Conservation (phyloP, 2,888 invertebrate genomes). For the Lasioglossum lativentre region DNA sequence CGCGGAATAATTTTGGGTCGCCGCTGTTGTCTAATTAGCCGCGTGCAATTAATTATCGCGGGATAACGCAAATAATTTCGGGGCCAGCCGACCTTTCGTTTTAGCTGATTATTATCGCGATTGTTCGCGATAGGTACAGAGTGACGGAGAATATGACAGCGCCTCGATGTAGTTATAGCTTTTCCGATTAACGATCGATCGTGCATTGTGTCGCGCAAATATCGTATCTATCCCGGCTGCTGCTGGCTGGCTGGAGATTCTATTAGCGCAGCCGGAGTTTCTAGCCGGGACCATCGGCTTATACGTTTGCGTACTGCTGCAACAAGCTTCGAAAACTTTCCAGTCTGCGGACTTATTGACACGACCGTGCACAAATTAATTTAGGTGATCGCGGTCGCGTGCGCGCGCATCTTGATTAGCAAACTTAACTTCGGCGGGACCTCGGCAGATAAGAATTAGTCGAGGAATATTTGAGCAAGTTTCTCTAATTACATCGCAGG, state of each 20-base stretch:
- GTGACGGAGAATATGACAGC: conserved; percentile 33
- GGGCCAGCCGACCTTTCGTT: conserved; percentile 47
- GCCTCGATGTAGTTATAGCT: conserved; percentile 48
- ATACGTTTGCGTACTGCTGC: conserved; percentile 3
- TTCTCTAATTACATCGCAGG: neutral
- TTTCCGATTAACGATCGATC: conserved; percentile 65
- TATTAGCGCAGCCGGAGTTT: conserved; percentile 50
- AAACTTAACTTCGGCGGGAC: neutral
- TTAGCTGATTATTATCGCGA: conserved; percentile 55
- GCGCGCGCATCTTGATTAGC: neutral
- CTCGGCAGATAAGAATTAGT: neutral
- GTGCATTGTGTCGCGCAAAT: conserved; percentile 59
- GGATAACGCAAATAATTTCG: conserved; percentile 43
- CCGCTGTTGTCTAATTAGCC: conserved; percentile 47
- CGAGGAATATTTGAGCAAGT: neutral
- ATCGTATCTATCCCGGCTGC: conserved; percentile 49
- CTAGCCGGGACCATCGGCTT: conserved; percentile 23
- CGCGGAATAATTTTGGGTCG: conserved; percentile 23
- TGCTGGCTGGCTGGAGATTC: conserved; percentile 54
- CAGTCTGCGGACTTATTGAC: neutral
- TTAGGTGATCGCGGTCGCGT: neutral
- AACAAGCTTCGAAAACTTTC: neutral
- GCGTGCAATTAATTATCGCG: conserved; percentile 47
- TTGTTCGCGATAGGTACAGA: conserved; percentile 60
- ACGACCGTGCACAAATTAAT: conserved; percentile 21